A percentile compares a stretch with the other conserved stretches of the same genome.
These are phyloP conservation scores for Chroicocephalus ridibundus DNA, from an alignment of 2,113 vertebrate genomes.

Conservation along the genomic window DNA sequence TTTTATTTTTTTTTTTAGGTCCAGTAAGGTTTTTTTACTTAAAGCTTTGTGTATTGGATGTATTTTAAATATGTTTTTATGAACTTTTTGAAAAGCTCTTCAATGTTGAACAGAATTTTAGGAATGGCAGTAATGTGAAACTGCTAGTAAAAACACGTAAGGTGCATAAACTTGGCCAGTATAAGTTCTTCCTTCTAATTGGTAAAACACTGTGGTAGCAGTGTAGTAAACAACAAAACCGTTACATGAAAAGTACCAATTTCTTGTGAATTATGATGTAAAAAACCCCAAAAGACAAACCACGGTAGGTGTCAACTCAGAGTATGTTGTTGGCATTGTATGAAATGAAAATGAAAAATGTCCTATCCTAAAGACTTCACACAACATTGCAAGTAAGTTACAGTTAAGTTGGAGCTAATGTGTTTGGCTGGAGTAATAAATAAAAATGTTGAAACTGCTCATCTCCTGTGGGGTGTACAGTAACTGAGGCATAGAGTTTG, in stretches of 20 bases:
- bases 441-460: background rate
- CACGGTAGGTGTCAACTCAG: background rate
- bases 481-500: background rate
- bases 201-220: background rate
- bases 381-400: background rate
- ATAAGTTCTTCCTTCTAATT: background rate
- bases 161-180: background rate
- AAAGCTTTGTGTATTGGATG: background rate
- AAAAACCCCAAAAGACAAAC: background rate
- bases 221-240: background rate
- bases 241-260: background rate
- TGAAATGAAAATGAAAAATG: background rate
- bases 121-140: background rate
- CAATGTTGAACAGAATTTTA: background rate
- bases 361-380: background rate
- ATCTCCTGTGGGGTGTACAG: background rate
- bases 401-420: background rate
- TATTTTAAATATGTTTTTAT: background rate
- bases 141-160: background rate
- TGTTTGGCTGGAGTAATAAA: background rate
- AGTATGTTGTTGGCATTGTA: background rate
- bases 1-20: background rate
- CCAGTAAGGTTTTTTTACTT: background rate
- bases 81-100: background rate
- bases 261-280: background rate